Percentiles rank a stretch among this genome's conserved stretches.
phyloP scores from a whole-genome alignment of 2,888 invertebrate species.

The Erebia palarica region DNA sequence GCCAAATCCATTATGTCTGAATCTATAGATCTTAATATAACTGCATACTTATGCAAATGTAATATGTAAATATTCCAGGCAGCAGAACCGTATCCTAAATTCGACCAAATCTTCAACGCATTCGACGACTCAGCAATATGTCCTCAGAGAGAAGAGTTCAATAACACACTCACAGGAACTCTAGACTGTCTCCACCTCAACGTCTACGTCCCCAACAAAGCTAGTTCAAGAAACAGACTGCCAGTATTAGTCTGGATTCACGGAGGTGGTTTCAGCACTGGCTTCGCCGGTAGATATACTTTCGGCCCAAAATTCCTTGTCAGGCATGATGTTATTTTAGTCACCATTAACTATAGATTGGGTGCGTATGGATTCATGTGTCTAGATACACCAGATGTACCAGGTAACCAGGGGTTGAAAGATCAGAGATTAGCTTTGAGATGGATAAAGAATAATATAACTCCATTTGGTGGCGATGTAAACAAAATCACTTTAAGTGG shows the following conservation, averaged over 20 bases:
- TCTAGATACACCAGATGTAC: constrained; percentile 54
- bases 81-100: constrained; percentile 1
- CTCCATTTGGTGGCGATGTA: constrained; percentile 58
- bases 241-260: constrained; percentile 66
- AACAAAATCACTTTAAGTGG: constrained; percentile 60
- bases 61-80: constrained; percentile 3
- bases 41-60: too few species aligned
- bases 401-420: constrained; percentile 66
- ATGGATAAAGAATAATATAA: constrained; percentile 61
- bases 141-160: constrained; percentile 43
- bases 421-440: constrained; percentile 58
- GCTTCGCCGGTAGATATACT: constrained; percentile 46
- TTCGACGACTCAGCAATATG: constrained; percentile 8
- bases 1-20: too few species aligned
- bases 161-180: constrained; percentile 52
- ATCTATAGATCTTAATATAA: too few species aligned
- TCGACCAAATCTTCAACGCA: constrained; percentile 11
- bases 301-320: constrained; percentile 56
- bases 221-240: constrained; percentile 40
- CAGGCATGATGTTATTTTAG: constrained; percentile 55
- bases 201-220: constrained; percentile 76
- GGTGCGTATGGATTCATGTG: constrained; percentile 71
- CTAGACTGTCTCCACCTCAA: constrained; percentile 83
- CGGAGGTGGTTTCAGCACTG: constrained; percentile 60
- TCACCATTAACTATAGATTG: constrained; percentile 58